Conservation (phyloP, 2,113 vertebrate species). For the Semnornis frantzii region DNA sequence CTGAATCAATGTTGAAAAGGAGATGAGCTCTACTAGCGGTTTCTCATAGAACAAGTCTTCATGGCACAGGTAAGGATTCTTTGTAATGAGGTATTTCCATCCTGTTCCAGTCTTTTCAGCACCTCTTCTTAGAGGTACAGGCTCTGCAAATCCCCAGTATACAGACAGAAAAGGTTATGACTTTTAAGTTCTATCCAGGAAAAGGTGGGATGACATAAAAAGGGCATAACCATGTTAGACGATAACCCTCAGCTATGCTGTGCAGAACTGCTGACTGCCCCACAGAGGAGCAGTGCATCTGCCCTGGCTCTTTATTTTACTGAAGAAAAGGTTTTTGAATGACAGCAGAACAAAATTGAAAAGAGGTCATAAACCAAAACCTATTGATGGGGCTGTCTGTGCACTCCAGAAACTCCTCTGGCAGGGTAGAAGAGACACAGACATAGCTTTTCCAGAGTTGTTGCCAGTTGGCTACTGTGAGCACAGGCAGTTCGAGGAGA, state of each 20-base stretch:
- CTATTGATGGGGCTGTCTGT: not conserved
- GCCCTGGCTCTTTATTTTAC: not conserved
- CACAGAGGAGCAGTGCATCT: not conserved
- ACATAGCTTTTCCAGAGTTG: no score
- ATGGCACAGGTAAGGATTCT: not conserved
- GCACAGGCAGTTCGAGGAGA: no score
- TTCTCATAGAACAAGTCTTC: not conserved
- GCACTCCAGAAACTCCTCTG: not conserved
- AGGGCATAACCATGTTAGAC: rapidly evolving
- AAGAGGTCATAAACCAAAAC: not conserved
- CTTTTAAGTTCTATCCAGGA: not conserved
- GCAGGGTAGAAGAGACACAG: not conserved
- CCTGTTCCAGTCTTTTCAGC: not conserved
- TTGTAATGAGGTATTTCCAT: not conserved
- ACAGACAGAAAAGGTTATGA: not conserved
- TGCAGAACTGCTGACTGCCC: not conserved
- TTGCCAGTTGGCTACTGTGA: no score
- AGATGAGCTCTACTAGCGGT: not conserved
- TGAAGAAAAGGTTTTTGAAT: not conserved
- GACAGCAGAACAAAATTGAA: not conserved
- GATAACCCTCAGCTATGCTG: not conserved
- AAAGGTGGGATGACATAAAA: not conserved
- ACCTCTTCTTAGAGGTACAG: not conserved
- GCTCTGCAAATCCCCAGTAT: not conserved
- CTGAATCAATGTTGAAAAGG: not conserved